Conservation (phyloP, 2,888 invertebrate genomes). For the Andrena chrysosceles region DNA sequence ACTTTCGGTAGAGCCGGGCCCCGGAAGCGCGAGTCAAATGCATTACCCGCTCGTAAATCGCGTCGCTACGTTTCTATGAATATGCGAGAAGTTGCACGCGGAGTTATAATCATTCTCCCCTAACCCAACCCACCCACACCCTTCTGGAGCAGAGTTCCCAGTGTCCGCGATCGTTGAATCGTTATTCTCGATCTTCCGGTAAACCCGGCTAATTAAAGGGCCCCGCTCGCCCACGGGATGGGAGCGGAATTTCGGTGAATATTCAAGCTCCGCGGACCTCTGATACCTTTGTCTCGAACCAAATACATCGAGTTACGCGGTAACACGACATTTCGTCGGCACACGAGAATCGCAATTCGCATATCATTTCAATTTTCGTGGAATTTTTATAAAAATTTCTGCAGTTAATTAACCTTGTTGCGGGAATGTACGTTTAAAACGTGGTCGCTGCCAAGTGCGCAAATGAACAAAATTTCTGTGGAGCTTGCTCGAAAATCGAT, state of each 20-base stretch:
- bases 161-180: slow-evolving; percentile 50
- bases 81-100: slow-evolving; percentile 66
- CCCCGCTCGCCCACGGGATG: neutral
- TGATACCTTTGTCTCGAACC: slow-evolving; percentile 38
- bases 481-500: neutral
- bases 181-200: slow-evolving; percentile 57
- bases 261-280: slow-evolving; percentile 41
- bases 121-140: slow-evolving; percentile 12
- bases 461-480: neutral
- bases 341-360: neutral
- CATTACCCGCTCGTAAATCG: slow-evolving; percentile 70
- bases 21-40: slow-evolving; percentile 62
- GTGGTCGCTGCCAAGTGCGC: too few relatives aligned
- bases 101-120: slow-evolving; percentile 67
- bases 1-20: slow-evolving; percentile 1
- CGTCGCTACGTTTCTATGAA: slow-evolving; percentile 65
- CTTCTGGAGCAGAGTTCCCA: slow-evolving; percentile 9
- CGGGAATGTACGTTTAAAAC: too few relatives aligned
- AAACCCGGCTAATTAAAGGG: slow-evolving; percentile 52
- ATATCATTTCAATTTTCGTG: too few relatives aligned
- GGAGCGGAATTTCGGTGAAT: slow-evolving; percentile 52
- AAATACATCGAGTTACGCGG: slow-evolving; percentile 21
- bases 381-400: too few relatives aligned
- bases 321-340: neutral
- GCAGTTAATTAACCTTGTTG: too few relatives aligned